Percentiles rank a stretch among this genome's conserved stretches.
Conservation (phyloP, 1,140 invertebrate species). For the Philopotamus ludificatus region DNA sequence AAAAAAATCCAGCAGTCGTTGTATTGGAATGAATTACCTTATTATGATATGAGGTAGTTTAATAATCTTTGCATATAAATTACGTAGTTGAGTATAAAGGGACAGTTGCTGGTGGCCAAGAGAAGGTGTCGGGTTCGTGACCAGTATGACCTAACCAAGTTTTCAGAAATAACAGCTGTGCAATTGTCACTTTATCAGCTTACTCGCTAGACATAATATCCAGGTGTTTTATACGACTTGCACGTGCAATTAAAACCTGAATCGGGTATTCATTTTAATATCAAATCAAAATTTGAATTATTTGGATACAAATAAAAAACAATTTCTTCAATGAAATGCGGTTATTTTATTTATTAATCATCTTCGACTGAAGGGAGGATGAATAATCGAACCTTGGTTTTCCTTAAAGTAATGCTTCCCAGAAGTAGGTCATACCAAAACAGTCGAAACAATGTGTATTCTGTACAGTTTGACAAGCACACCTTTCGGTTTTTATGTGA, state of each 20-base stretch:
- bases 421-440: not conserved
- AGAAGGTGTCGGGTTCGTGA: not conserved
- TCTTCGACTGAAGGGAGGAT: not conserved
- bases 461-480: not conserved
- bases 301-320: not conserved
- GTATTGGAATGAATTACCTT: slow-evolving; percentile 36
- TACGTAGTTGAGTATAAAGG: not conserved
- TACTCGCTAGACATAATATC: not conserved
- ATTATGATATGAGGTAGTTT: slow-evolving; percentile 18
- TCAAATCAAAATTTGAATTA: not conserved
- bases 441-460: not conserved
- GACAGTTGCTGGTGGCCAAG: not conserved
- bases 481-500: not conserved
- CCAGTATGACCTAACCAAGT: not conserved
- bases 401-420: not conserved
- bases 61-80: not conserved
- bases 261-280: not conserved
- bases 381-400: not conserved
- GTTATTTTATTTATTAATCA: not conserved
- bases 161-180: not conserved
- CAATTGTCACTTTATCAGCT: not conserved
- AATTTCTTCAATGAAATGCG: not conserved
- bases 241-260: not conserved
- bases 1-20: slow-evolving; percentile 7
- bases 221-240: not conserved